These are phyloP conservation scores for Gobionotothen gibberifrons DNA, from an alignment of 2,797 vertebrate species.

Conservation along the genomic window DNA sequence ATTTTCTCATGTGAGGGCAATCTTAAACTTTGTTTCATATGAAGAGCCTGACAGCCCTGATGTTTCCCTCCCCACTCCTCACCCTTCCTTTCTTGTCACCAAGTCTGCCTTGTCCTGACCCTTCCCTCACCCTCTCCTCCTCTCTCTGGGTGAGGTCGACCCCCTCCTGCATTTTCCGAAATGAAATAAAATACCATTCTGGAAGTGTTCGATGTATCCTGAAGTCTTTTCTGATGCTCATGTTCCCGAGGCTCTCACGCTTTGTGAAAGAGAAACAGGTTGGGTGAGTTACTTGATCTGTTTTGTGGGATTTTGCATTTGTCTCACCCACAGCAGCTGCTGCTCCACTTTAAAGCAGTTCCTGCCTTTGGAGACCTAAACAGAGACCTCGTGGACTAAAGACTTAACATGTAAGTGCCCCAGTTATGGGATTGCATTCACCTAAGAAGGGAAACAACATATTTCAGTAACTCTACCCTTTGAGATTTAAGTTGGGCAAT, in stretches of 20 bases:
- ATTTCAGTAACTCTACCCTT: conserved; percentile 21
- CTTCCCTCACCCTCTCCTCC: conserved; percentile 12
- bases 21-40: conserved; percentile 37
- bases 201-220: conserved; percentile 52
- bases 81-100: conserved; percentile 48
- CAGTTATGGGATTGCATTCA: conserved; percentile 11
- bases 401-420: background rate
- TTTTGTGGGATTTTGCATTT: conserved; percentile 55
- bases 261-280: conserved; percentile 49
- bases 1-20: conserved; percentile 36
- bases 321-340: conserved; percentile 66
- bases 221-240: conserved; percentile 42
- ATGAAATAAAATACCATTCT: conserved; percentile 81
- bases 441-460: background rate
- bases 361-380: conserved; percentile 7
- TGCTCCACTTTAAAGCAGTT: conserved; percentile 14
- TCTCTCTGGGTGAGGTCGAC: conserved; percentile 8
- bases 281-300: conserved; percentile 55
- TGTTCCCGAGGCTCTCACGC: conserved; percentile 47
- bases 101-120: conserved; percentile 68
- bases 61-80: conserved; percentile 20
- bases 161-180: conserved; percentile 72
- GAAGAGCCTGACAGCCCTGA: conserved; percentile 40
- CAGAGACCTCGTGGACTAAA: conserved; percentile 1
- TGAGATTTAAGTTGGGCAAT: background rate